These are phyloP conservation scores for Crotalus horridus DNA, from an alignment of 2,113 vertebrate genomes.

Conservation along the genomic window DNA sequence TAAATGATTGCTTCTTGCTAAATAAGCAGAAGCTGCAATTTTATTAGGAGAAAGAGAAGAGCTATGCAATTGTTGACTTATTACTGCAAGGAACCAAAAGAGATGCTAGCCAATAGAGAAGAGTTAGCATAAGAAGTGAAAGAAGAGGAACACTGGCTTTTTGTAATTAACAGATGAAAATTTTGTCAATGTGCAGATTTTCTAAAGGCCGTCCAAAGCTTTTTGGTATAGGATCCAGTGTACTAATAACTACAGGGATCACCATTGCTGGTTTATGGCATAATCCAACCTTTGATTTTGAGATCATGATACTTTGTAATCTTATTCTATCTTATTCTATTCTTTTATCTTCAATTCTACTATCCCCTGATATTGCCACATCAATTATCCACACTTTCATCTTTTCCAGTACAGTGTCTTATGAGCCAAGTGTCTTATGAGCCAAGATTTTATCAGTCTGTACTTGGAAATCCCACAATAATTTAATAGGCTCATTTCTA, in stretches of 20 bases:
- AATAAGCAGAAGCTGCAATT: neutral
- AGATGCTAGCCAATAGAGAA: neutral
- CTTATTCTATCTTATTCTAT: neutral
- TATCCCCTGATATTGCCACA: neutral
- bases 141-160: neutral
- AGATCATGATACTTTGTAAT: neutral
- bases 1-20: neutral
- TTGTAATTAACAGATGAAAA: neutral
- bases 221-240: neutral
- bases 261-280: neutral
- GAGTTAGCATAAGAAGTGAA: neutral
- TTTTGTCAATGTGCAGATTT: neutral
- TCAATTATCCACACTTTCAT: neutral
- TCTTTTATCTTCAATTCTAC: neutral
- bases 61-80: neutral
- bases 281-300: neutral
- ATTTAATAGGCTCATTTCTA: neutral
- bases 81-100: neutral
- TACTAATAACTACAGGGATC: neutral
- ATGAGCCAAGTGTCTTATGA: neutral
- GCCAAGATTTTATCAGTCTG: neutral
- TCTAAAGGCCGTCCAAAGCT: neutral
- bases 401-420: neutral
- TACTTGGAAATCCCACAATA: neutral
- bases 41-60: neutral